Evolutionary conservation across 1,140 invertebrate genomes (phyloP), one percentile per base, ranked within the genome.

Genomic region (Drosophila persimilis): DNA sequence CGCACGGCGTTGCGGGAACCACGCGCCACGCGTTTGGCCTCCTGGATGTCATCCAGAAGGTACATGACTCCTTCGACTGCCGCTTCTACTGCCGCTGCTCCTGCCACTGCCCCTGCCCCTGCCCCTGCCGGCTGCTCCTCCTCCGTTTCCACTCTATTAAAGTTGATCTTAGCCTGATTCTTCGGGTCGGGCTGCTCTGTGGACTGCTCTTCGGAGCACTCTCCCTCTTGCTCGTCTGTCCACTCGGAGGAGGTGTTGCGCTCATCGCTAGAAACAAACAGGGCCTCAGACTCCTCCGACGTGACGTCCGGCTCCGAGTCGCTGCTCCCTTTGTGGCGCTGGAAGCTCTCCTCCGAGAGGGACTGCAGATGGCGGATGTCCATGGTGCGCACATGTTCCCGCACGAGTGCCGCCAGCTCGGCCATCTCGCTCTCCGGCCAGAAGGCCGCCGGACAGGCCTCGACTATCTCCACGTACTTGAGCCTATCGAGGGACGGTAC

Each of bases 401-500:
- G 50, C 3, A 90, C 70, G 22, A 67, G 1, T 1, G 9, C 1
- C 1, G 73, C 81, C 31, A 90, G 50, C 0, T 53, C 20, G 0
- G 61, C n/a, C 89, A 90, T 89, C 47, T 90, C 54, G 0, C 22
- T 3, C 6, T 76, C 73, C 4, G 70, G 80, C 84, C 89, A 90
- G 15, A 73, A 70, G 6, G 70, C 72, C 0, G 81, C 89, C 2
- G 73, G 70, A 47, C 84, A 89, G 1, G 62, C 48, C 15, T 90
- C 89, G 0, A 89, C 89, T 45, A 90, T 47, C 15, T 90, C 80
- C 1, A 89, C 84, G 13, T 77, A 89, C 56, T 90, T 90, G 2
- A 90, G 3, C 17, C 39, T 5, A 43, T 22, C 0, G 78, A 73
- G 0, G 89, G 45, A 1, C 48, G 66, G 52, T 86, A 90, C 1